Evolutionary conservation across 2,113 vertebrate species (phyloP).

Genomic region (Oceanites oceanicus): DNA sequence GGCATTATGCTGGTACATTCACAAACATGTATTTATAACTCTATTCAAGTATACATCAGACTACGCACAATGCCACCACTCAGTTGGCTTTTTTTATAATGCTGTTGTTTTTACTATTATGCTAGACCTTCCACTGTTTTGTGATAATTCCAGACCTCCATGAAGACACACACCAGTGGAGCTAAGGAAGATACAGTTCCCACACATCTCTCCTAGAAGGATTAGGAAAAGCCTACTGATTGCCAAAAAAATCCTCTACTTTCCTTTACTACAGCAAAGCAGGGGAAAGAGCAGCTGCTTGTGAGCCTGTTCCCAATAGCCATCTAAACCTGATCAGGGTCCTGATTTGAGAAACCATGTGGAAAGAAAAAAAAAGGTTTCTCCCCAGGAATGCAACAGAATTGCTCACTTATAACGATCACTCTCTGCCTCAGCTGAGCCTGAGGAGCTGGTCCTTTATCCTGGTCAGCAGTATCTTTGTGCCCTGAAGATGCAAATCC

Average conservation of each 20-base stretch:
- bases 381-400: not conserved
- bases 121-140: not conserved
- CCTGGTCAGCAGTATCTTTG: not conserved
- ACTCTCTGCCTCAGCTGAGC: not conserved
- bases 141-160: not conserved
- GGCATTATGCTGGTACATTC: not conserved
- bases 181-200: not conserved
- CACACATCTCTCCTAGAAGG: not conserved
- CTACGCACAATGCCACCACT: not conserved
- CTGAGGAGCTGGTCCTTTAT: not conserved
- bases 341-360: not conserved
- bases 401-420: not conserved
- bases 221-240: not conserved
- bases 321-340: not conserved
- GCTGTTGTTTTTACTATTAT: not conserved
- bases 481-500: not conserved
- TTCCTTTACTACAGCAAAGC: not conserved
- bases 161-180: not conserved
- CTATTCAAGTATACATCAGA: not conserved
- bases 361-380: not conserved
- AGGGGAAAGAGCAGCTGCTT: not conserved
- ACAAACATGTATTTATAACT: not conserved
- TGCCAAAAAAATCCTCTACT: not conserved
- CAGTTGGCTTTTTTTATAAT: not conserved
- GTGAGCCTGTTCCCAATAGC: not conserved